Evolutionary conservation across 2,113 vertebrate species (phyloP).

Genomic region (Corythoichthys intestinalis): DNA sequence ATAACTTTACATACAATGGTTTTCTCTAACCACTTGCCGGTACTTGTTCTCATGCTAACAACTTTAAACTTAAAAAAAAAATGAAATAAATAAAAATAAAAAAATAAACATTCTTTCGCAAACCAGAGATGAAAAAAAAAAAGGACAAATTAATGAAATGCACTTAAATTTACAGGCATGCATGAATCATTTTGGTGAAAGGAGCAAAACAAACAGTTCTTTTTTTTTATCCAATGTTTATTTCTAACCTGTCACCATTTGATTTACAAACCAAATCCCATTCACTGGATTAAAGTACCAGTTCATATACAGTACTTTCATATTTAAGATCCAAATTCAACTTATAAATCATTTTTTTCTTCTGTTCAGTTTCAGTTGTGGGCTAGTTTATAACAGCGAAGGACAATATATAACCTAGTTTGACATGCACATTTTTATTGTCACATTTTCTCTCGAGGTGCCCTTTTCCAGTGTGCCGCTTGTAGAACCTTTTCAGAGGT

Average conservation of each 20-base stretch:
- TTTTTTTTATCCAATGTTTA: not conserved
- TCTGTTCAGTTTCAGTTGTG: not conserved
- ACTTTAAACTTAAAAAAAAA: no score
- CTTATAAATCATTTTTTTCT: not conserved
- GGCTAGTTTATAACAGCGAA: not conserved
- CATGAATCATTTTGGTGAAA: no score
- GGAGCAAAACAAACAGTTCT: no score
- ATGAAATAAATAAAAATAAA: no score
- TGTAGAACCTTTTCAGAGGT: conserved; percentile 16
- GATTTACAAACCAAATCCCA: not conserved
- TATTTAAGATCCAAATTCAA: not conserved
- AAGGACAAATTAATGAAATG: no score
- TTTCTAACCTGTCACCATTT: not conserved
- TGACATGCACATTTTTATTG: not conserved
- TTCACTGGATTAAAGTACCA: not conserved
- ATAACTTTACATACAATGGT: not conserved
- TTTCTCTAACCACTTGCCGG: no score
- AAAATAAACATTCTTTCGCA: no score
- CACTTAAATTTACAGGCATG: no score
- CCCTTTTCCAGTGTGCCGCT: conserved; percentile 3
- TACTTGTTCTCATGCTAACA: no score
- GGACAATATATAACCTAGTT: not conserved
- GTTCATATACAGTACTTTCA: not conserved
- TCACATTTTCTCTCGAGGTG: not conserved
- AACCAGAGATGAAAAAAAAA: no score